These are phyloP conservation scores for Pseudobourletiella spinata DNA, from an alignment of 1,140 invertebrate genomes.

Conservation along the genomic window DNA sequence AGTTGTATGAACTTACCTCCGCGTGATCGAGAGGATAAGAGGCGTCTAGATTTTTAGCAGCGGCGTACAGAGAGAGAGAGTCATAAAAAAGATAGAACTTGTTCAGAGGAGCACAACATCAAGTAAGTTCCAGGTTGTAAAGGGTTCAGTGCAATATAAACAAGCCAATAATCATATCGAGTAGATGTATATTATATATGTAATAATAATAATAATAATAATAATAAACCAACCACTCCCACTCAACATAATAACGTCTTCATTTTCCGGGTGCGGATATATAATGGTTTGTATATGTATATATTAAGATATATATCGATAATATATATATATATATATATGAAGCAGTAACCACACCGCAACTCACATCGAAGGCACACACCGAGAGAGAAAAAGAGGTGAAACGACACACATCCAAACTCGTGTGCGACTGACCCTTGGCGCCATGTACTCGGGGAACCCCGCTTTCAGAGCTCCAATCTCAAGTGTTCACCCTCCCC, in stretches of 20 bases:
- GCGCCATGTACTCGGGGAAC: no score
- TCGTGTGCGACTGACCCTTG: constrained; percentile 23
- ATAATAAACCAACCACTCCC: neutral
- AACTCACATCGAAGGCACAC: constrained; percentile 35
- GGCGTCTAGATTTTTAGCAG: constrained; percentile 34
- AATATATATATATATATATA: no score
- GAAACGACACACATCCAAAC: constrained; percentile 30
- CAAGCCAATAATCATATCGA: no score
- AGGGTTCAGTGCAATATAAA: constrained; percentile 29
- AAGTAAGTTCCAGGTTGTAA: constrained; percentile 19
- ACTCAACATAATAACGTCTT: constrained; percentile 5
- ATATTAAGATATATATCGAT: no score
- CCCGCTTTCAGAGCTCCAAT: neutral
- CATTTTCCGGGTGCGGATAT: constrained; percentile 12
- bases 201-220: neutral
- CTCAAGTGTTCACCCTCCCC: no score
- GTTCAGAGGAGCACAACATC: constrained; percentile 35
- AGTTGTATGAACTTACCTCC: constrained; percentile 35
- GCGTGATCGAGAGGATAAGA: constrained; percentile 36
- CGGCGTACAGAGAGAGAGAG: constrained; percentile 37
- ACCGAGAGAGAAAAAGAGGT: constrained; percentile 31
- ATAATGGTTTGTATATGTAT: constrained; percentile 7
- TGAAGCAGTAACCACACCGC: constrained; percentile 27
- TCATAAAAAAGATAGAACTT: constrained; percentile 35
- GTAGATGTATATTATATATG: no score